Evolutionary conservation across 2,797 vertebrate genomes (phyloP).

Genomic region (Phoeniculus purpureus): DNA sequence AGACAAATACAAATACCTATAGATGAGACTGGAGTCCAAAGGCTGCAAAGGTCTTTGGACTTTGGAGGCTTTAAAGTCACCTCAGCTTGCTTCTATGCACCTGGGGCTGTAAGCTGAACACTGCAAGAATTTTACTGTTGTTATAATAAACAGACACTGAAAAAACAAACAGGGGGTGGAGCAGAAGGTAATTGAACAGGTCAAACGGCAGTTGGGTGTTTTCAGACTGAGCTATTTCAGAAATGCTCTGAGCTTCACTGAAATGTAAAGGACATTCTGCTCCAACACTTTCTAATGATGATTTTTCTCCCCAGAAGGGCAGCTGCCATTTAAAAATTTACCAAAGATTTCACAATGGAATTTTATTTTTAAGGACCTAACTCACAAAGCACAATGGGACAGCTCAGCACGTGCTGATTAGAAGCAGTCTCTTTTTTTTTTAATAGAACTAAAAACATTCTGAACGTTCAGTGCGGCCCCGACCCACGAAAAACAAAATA

Average conservation of each 20-base stretch:
- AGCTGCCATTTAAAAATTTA: constrained; percentile 1
- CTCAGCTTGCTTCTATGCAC: background rate
- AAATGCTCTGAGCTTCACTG: background rate
- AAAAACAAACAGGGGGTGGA: background rate
- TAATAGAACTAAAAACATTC: background rate
- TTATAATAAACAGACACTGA: background rate
- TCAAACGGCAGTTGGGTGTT: background rate
- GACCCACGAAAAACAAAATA: constrained; percentile 10
- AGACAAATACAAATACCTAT: background rate
- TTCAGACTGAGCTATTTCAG: constrained; percentile 18
- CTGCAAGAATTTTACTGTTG: constrained; percentile 25
- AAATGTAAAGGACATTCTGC: background rate
- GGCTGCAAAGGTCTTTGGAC: background rate
- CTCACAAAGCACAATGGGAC: background rate
- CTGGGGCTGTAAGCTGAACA: background rate
- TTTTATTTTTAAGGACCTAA: background rate
- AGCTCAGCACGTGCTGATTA: background rate
- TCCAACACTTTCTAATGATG: background rate
- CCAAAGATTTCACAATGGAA: background rate
- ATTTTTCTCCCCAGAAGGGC: background rate
- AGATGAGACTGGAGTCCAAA: constrained; percentile 22
- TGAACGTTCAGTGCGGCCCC: background rate
- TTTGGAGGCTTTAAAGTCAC: background rate
- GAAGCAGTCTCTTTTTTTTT: background rate
- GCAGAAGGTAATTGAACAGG: constrained; percentile 5